phyloP scores from a whole-genome alignment of 2,113 vertebrate genomes.

The Sialia sialis region DNA sequence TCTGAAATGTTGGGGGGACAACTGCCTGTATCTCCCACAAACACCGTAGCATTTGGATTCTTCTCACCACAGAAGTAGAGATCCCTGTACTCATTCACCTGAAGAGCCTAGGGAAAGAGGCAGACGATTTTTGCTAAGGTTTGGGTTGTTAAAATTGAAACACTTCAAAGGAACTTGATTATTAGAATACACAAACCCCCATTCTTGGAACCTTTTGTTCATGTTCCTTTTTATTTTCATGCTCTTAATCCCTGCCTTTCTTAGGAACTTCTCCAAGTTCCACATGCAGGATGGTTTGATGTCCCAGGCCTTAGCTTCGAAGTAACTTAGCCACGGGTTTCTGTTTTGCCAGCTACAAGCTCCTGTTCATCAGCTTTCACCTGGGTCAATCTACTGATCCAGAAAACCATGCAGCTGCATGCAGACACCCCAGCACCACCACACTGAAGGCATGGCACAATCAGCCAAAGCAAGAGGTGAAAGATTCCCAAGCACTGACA shows the following conservation, averaged over 20 bases:
- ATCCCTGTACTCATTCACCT: conserved; percentile 65
- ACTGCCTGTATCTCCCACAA: neutral
- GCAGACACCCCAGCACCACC: neutral
- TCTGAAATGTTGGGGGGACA: neutral
- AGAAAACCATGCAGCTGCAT: neutral
- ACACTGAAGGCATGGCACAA: neutral
- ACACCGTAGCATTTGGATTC: neutral
- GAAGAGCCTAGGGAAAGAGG: conserved; percentile 47
- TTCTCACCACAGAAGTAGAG: conserved; percentile 55
- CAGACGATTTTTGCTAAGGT: neutral
- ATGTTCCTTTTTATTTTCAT: neutral
- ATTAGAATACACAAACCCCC: neutral
- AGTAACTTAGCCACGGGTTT: neutral
- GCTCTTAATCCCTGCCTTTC: neutral
- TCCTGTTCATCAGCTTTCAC: neutral
- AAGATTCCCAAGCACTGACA: neutral
- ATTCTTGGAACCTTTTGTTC: neutral
- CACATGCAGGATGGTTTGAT: neutral
- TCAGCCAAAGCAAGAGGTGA: neutral
- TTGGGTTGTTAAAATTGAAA: neutral
- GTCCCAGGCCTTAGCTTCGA: neutral
- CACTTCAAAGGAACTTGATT: neutral
- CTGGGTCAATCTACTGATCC: neutral
- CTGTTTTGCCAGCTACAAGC: neutral
- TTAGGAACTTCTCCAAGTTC: neutral